phyloP scores from a whole-genome alignment of 2,797 vertebrate genomes.

The Sylvilagus floridanus region DNA sequence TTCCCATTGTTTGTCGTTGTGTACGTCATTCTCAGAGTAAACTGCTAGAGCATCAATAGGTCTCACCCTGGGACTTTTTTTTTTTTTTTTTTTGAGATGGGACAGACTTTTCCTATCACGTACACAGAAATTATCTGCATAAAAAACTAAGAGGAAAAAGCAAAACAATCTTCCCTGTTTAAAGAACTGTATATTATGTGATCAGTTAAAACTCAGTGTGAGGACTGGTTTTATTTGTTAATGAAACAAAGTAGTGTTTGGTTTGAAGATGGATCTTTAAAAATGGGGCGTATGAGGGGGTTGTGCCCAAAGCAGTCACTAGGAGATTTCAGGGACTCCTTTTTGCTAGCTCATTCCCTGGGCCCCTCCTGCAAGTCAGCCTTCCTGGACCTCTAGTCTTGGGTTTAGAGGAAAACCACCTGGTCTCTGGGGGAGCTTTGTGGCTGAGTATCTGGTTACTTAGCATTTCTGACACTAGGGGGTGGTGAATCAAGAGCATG shows the following conservation, averaged over 20 bases:
- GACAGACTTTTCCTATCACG: background rate
- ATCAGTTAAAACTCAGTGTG: background rate
- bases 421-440: too few species aligned
- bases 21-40: background rate
- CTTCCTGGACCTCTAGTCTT: too few species aligned
- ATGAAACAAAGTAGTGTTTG: background rate
- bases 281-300: background rate
- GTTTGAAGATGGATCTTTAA: background rate
- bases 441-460: background rate
- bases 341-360: too few species aligned
- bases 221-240: background rate
- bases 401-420: too few species aligned
- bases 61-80: background rate
- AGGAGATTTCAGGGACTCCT: background rate
- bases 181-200: background rate
- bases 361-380: too few species aligned
- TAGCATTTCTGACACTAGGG: background rate
- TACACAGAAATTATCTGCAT: background rate
- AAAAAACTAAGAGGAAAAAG: background rate
- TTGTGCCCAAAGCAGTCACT: background rate
- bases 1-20: background rate
- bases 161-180: background rate
- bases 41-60: background rate
- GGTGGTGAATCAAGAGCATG: background rate
- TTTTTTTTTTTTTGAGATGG: background rate